Evolutionary conservation across 2,113 vertebrate genomes (phyloP).

Genomic region (Carettochelys insculpta): DNA sequence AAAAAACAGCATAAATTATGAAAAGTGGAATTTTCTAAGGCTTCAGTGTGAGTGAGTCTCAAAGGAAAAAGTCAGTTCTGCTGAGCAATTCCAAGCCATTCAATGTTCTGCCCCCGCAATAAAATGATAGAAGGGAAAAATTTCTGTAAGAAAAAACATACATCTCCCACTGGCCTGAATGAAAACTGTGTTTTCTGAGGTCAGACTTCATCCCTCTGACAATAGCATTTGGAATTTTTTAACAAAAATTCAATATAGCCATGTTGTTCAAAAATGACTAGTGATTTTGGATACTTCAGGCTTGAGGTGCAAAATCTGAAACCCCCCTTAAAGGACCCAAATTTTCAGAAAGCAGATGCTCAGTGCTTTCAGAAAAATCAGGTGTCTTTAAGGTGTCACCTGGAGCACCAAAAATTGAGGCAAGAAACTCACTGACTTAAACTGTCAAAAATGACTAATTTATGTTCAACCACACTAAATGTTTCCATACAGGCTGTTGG

Average conservation of each 20-base stretch:
- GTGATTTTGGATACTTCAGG: background rate
- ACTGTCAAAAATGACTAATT: background rate
- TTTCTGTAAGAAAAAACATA: background rate
- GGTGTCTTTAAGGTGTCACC: background rate
- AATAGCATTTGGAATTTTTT: background rate
- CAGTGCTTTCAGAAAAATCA: background rate
- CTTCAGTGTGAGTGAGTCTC: background rate
- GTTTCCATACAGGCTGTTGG: background rate
- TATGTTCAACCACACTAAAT: background rate
- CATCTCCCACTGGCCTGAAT: background rate
- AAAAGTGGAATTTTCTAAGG: background rate
- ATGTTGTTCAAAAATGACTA: background rate
- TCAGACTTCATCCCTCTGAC: background rate
- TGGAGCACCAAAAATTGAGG: background rate
- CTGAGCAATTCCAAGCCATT: background rate
- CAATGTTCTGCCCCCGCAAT: background rate
- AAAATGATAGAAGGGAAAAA: background rate
- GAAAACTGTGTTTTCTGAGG: background rate
- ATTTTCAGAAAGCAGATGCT: background rate
- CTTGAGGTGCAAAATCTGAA: background rate
- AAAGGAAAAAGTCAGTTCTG: background rate
- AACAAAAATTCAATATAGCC: background rate
- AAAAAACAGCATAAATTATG: background rate
- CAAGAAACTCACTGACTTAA: background rate
- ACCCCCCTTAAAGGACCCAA: background rate